Conservation (phyloP, 2,888 invertebrate species). For the Dichetophora obliterata region DNA sequence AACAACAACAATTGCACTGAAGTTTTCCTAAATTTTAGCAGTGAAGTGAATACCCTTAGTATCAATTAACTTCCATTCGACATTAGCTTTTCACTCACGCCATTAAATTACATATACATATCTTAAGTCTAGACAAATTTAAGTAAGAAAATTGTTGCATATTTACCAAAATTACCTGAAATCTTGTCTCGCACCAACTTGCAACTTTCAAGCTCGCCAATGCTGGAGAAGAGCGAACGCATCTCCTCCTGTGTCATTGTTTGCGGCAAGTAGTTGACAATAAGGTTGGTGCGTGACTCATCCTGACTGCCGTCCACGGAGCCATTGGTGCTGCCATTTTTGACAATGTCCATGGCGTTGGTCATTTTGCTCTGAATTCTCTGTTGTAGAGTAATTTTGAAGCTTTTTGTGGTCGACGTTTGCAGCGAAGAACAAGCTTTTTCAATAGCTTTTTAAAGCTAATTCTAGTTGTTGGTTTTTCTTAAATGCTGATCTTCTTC, state of each 20-base stretch:
- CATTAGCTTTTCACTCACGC: not conserved
- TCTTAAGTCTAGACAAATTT: not conserved
- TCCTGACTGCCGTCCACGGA: slow-evolving; percentile 80
- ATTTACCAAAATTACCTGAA: slow-evolving; percentile 78
- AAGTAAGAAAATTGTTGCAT: slow-evolving; percentile 45
- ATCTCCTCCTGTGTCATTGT: slow-evolving; percentile 96
- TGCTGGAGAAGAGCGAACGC: slow-evolving; percentile 91
- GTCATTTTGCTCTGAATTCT: slow-evolving; percentile 62
- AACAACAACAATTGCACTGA: no score
- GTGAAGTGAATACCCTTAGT: no score
- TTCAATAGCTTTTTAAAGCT: not conserved
- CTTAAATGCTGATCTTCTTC: slow-evolving; percentile 43
- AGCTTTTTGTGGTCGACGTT: slow-evolving; percentile 38
- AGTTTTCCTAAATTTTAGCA: no score
- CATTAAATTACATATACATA: no score
- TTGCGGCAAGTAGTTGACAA: slow-evolving; percentile 95
- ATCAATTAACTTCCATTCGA: no score
- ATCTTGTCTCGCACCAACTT: slow-evolving; percentile 97
- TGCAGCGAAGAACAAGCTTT: not conserved
- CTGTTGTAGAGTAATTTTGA: slow-evolving; percentile 54
- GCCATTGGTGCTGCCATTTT: slow-evolving; percentile 77
- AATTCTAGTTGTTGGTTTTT: slow-evolving; percentile 13
- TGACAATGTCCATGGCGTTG: slow-evolving; percentile 77
- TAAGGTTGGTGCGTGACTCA: slow-evolving; percentile 95
- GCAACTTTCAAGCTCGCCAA: slow-evolving; percentile 97